Percentiles rank a stretch among this genome's conserved stretches.
Evolutionary conservation across 2,888 invertebrate species (phyloP).

Genomic region (Aleiodes testaceus): DNA sequence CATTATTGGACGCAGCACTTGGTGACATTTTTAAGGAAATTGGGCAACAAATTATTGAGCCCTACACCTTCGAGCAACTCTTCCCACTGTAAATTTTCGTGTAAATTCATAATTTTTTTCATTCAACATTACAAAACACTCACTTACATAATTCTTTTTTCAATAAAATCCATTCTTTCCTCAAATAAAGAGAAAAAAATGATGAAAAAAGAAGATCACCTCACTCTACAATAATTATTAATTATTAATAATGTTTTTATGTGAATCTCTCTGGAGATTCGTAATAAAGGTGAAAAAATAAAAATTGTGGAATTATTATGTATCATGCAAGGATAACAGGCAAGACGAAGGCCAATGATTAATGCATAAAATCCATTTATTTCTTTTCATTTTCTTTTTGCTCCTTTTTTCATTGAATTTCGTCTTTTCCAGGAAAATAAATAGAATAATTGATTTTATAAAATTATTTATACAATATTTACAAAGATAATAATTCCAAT

Average conservation of each 20-base stretch:
- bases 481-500: background rate
- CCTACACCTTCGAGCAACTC: conserved; percentile 75
- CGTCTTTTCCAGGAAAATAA: too few species aligned
- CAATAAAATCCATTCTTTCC: background rate
- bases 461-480: conserved; percentile 16
- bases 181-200: too few species aligned
- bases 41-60: conserved; percentile 76
- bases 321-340: conserved; percentile 47
- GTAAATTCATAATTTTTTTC: too few species aligned
- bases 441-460: background rate
- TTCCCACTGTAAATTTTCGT: conserved; percentile 71
- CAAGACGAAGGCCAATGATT: conserved; percentile 42
- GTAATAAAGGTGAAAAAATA: conserved; percentile 23
- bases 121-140: background rate
- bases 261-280: background rate
- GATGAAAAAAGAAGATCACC: too few species aligned
- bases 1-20: conserved; percentile 76
- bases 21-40: conserved; percentile 74
- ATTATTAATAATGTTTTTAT: background rate
- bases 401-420: background rate
- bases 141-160: background rate
- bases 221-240: too few species aligned
- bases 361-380: conserved; percentile 21
- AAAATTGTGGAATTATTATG: conserved; percentile 35
- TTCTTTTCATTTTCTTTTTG: conserved; percentile 27